These are phyloP conservation scores for Euwallacea fornicatus DNA, from an alignment of 1,140 invertebrate species.

Conservation along the genomic window DNA sequence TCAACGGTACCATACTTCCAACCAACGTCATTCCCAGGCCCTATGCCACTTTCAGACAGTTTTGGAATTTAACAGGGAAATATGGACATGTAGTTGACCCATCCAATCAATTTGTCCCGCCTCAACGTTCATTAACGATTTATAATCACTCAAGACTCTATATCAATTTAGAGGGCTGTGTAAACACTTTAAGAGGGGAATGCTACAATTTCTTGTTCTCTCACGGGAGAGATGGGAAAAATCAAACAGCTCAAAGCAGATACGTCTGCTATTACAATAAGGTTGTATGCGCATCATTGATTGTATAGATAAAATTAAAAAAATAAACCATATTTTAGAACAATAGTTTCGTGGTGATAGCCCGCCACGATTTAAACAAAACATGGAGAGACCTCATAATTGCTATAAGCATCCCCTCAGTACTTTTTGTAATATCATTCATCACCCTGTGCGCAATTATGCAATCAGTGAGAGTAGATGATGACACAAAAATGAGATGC, in stretches of 20 bases:
- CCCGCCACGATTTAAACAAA: constrained; percentile 74
- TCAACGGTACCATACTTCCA: constrained; percentile 77
- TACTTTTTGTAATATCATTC: constrained; percentile 83
- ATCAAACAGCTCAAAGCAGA: constrained; percentile 80
- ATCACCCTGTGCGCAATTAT: constrained; percentile 82
- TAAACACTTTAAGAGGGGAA: constrained; percentile 84
- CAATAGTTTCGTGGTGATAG: constrained; percentile 63
- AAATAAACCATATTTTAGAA: constrained; percentile 43
- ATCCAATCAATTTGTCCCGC: constrained; percentile 65
- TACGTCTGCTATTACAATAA: constrained; percentile 78
- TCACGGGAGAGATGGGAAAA: constrained; percentile 81
- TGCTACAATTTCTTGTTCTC: constrained; percentile 80
- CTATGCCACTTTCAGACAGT: constrained; percentile 78
- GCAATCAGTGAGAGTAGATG: constrained; percentile 83
- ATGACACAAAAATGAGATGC: constrained; percentile 86
- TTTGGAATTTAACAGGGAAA: constrained; percentile 58
- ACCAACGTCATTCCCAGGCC: constrained; percentile 72
- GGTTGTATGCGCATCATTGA: constrained; percentile 31
- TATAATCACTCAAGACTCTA: constrained; percentile 80
- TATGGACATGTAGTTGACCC: constrained; percentile 58
- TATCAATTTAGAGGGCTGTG: constrained; percentile 86
- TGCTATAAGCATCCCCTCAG: constrained; percentile 74
- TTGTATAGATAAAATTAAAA: no score
- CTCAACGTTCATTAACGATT: constrained; percentile 75
- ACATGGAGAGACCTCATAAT: constrained; percentile 82